Conservation (phyloP, 2,797 vertebrate species). For the Mus minutoides region DNA sequence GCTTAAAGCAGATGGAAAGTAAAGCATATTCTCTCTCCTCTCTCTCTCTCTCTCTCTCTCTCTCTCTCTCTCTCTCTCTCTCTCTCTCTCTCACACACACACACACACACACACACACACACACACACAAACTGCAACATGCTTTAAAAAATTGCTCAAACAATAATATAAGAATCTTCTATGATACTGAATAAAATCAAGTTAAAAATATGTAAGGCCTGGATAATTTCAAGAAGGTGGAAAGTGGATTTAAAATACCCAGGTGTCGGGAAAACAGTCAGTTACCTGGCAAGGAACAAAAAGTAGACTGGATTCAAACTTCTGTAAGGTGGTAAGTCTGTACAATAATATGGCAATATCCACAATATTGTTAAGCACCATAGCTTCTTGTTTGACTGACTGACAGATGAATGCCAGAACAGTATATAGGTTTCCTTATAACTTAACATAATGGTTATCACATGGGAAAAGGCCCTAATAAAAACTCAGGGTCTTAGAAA, state of each 20-base stretch:
- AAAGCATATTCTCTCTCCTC: not conserved
- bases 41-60: too few relatives aligned
- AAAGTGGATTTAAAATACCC: conserved; percentile 18
- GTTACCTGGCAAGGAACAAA: conserved; percentile 17
- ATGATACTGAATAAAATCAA: not conserved
- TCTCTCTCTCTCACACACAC: not conserved
- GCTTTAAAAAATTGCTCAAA: not conserved
- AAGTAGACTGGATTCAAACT: not conserved
- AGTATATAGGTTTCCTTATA: not conserved
- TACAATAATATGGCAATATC: not conserved
- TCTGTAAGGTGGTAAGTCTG: not conserved
- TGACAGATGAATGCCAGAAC: not conserved
- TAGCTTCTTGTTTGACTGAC: conserved; percentile 7
- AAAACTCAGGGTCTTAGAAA: not conserved
- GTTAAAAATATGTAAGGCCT: not conserved
- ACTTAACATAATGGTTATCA: not conserved
- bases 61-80: too few relatives aligned
- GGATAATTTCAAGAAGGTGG: conserved; percentile 33
- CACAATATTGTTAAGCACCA: not conserved
- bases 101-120: not conserved
- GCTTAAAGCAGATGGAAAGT: not conserved
- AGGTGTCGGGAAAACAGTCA: not conserved
- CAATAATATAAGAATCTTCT: not conserved
- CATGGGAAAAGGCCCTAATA: not conserved
- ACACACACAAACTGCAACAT: not conserved